Percentiles rank a stretch among this genome's conserved stretches.
Evolutionary conservation across 2,113 vertebrate genomes (phyloP).

Genomic region (Eclectus roratus): DNA sequence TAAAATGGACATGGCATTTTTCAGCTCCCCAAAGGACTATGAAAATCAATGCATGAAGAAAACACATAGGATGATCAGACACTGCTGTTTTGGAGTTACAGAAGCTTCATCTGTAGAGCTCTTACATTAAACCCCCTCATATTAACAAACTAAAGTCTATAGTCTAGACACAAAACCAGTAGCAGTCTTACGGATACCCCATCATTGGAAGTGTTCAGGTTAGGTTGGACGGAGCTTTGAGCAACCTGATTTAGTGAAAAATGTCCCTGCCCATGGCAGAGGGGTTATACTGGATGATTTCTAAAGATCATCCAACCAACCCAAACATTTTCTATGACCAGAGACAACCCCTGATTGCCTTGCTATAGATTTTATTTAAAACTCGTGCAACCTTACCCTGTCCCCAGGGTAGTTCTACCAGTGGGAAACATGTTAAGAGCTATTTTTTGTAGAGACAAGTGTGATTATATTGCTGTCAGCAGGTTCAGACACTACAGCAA

Average conservation of each 20-base stretch:
- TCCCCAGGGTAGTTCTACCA: not conserved
- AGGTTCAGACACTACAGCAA: not conserved
- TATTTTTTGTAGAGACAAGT: not conserved
- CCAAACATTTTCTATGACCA: not conserved
- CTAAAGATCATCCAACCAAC: not conserved
- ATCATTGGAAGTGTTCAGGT: not conserved
- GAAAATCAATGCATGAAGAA: not conserved
- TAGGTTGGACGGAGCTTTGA: not conserved
- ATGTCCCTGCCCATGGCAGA: not conserved
- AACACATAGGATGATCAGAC: not conserved
- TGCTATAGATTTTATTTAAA: not conserved
- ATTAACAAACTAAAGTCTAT: not conserved
- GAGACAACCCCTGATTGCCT: not conserved
- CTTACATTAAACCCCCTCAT: not conserved
- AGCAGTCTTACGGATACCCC: not conserved
- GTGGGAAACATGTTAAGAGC: not conserved
- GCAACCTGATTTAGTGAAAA: not conserved
- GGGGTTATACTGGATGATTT: not conserved
- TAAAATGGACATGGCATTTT: not conserved
- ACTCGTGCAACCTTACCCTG: not conserved
- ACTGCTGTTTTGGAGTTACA: not conserved
- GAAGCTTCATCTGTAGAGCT: not conserved
- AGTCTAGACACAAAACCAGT: not conserved
- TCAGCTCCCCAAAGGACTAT: not conserved
- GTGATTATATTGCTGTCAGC: not conserved